These are phyloP conservation scores for Dinomys branickii DNA, from an alignment of 2,113 vertebrate species.

Conservation along the genomic window DNA sequence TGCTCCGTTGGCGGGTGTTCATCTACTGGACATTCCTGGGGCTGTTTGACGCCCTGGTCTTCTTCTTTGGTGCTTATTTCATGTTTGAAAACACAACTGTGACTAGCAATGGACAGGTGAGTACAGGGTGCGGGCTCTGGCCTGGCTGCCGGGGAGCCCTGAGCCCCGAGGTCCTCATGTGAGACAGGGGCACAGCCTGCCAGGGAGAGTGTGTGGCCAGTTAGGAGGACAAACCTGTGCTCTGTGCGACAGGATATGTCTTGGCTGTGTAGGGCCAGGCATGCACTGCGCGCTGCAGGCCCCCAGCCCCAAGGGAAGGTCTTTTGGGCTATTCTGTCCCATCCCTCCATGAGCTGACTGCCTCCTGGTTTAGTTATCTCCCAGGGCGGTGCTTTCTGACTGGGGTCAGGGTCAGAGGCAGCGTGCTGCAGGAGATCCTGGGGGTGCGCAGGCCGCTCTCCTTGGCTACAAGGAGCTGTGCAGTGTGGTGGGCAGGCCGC, in stretches of 20 bases:
- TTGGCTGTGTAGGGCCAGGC: not conserved
- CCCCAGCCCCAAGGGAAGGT: not conserved
- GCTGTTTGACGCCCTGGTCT: constrained; percentile 94
- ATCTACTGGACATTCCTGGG: constrained; percentile 97
- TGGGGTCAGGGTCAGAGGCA: not conserved
- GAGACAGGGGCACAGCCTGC: not conserved
- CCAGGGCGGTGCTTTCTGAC: not conserved
- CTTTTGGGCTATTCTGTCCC: not conserved
- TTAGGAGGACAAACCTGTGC: not conserved
- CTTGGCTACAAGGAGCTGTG: constrained; percentile 77
- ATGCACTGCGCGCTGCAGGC: not conserved
- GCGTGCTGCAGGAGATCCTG: not conserved
- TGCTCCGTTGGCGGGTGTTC: constrained; percentile 94
- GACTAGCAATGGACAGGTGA: constrained; percentile 98
- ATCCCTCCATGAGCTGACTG: too few relatives aligned
- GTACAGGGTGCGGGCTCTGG: constrained; percentile 28
- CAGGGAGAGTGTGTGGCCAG: not conserved
- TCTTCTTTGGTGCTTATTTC: constrained; percentile 99
- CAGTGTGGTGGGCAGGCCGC: constrained; percentile 81
- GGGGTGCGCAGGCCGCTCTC: constrained; percentile 53
- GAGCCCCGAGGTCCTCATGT: too few relatives aligned
- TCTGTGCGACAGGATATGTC: not conserved
- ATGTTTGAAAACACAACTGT: constrained; percentile 95
- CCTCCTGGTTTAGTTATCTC: not conserved
- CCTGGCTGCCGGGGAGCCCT: not conserved